Evolutionary conservation across 2,888 invertebrate genomes (phyloP), one percentile per base, ranked within the genome.

Genomic region (Eurois occulta): DNA sequence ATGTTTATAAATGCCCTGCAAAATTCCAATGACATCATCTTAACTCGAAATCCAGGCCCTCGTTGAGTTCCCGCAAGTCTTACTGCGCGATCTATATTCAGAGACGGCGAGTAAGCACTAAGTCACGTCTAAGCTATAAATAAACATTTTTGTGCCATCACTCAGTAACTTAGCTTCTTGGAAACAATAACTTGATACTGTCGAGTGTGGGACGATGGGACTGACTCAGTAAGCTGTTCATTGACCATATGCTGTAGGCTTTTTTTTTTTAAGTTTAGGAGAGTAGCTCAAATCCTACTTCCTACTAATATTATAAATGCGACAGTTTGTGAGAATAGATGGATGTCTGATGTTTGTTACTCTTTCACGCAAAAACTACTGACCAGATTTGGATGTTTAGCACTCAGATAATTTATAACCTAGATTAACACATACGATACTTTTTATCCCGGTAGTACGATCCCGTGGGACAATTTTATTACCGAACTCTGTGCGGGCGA

Each of bases 131-230:
- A 75, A 79, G 79, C 62, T 86, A 86, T 86, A 86, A 81, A 84
- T 86, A 86, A 86, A 86, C 86, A 86, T 86, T 86, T 86, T 86
- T 86, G 78, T 84, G 48, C 16, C 83, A 86, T 80, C 86, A 48
- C 62, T 85, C 81, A 78, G 65, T 68, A 28, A 69, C 28, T 80
- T 70, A 10, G 32, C 10, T 85, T 86, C 86, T 84, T 35, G 46
- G 86, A 86, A 86, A 79, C 73, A 68, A 78, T 84, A 86, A 73
- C 77, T 76, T 78, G 69, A 64, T 74, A 68, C 24, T 46, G 73
- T 73, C 66, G 58, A 74, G 66, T 55, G 84, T 82, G 86, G 86
- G 84, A 60, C 7, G 72, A 10, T 2, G 11, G 43, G 38, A 67
- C 76, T 87, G 83, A 87, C 28, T 85, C 86, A 86, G 81, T 60